Percentiles rank a stretch among this genome's conserved stretches.
Conservation (phyloP, 2,113 vertebrate genomes). For the Chlamydotis undulata region DNA sequence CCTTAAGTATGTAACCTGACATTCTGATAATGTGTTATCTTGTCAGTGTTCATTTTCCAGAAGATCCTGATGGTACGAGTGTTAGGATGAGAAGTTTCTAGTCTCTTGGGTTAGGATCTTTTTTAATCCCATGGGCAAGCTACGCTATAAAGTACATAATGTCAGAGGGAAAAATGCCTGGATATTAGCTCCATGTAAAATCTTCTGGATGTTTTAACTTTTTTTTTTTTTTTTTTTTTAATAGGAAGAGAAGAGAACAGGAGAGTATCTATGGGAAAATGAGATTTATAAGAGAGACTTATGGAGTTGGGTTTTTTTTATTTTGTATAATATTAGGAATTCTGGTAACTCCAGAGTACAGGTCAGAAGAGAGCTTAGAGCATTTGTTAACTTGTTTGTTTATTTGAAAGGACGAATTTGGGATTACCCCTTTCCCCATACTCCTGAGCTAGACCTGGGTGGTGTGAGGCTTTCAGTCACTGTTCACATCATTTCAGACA, state of each 20-base stretch:
- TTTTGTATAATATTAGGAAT: not conserved
- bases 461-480: not conserved
- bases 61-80: not conserved
- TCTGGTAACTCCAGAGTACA: not conserved
- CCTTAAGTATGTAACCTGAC: slow-evolving; percentile 30
- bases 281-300: not conserved
- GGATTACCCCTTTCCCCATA: not conserved
- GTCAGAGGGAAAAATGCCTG: not conserved
- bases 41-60: not conserved
- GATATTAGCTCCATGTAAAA: not conserved
- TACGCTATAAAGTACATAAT: not conserved
- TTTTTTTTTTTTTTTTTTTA: not conserved
- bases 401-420: not conserved
- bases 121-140: not conserved
- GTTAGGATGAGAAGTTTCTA: not conserved
- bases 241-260: not conserved
- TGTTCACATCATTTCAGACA: not conserved
- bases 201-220: not conserved
- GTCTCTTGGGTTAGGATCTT: not conserved
- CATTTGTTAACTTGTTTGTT: not conserved
- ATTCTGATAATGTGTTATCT: not conserved
- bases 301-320: too few relatives aligned
- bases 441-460: not conserved
- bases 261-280: not conserved
- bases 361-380: not conserved